Evolutionary conservation across 2,797 vertebrate species (phyloP).

Genomic region (Galaxias olidus): DNA sequence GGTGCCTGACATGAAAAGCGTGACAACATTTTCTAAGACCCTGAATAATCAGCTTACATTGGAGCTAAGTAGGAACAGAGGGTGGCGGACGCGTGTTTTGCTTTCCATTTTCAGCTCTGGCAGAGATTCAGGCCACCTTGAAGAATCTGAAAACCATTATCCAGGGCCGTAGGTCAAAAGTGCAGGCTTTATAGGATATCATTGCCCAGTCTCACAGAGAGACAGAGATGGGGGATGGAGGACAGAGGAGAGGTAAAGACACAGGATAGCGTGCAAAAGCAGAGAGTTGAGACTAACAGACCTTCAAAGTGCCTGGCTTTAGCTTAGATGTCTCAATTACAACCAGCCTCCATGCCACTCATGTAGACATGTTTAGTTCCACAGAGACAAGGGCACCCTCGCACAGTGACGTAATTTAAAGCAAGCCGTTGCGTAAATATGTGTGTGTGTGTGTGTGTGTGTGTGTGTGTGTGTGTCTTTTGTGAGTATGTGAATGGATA

Average conservation of each 20-base stretch:
- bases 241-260: constrained; percentile 15
- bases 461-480: not conserved
- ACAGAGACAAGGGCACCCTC: constrained; percentile 64
- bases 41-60: constrained; percentile 72
- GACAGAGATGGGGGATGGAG: constrained; percentile 17
- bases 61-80: constrained; percentile 73
- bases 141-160: constrained; percentile 77
- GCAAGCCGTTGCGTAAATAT: constrained; percentile 31
- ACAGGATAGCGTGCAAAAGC: constrained; percentile 67
- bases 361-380: constrained; percentile 65
- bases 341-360: constrained; percentile 60
- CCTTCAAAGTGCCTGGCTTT: constrained; percentile 53
- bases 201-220: constrained; percentile 50
- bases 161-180: constrained; percentile 67
- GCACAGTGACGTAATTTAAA: constrained; percentile 59
- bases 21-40: constrained; percentile 59
- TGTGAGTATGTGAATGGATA: constrained; percentile 8
- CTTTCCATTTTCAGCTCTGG: constrained; percentile 73
- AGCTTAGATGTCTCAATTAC: constrained; percentile 65
- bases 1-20: constrained; percentile 53
- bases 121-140: constrained; percentile 70
- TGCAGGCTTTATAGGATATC: constrained; percentile 70
- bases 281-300: constrained; percentile 59
- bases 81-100: constrained; percentile 63
- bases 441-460: constrained; percentile 11